Percentiles rank a stretch among this genome's conserved stretches.
Conservation (phyloP, 2,888 invertebrate genomes). For the Charanyca ferruginea region DNA sequence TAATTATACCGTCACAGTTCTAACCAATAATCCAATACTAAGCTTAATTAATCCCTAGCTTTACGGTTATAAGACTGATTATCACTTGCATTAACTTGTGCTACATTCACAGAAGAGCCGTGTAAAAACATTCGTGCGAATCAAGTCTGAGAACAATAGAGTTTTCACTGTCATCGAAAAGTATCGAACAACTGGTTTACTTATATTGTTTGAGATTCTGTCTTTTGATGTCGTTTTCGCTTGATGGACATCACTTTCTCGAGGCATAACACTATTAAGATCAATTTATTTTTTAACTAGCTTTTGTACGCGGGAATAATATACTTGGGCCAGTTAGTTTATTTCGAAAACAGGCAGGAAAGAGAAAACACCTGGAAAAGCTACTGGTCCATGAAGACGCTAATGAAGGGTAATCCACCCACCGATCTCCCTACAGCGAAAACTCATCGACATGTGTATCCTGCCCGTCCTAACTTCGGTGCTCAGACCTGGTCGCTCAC, state of each 20-base stretch:
- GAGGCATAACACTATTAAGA: too few relatives aligned
- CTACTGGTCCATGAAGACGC: too few relatives aligned
- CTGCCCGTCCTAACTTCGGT: too few relatives aligned
- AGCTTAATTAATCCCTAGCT: constrained; percentile 4
- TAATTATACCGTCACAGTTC: constrained; percentile 28
- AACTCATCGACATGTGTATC: too few relatives aligned
- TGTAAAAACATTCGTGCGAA: constrained; percentile 58
- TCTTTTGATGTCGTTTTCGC: constrained; percentile 29
- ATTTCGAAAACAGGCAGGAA: too few relatives aligned
- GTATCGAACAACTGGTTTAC: constrained; percentile 56
- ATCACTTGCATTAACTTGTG: constrained; percentile 14
- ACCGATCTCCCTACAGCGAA: too few relatives aligned
- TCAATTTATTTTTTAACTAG: too few relatives aligned
- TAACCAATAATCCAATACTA: background rate
- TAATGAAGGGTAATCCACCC: too few relatives aligned
- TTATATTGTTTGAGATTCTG: constrained; percentile 47
- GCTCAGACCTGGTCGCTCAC: too few relatives aligned
- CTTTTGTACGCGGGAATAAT: too few relatives aligned
- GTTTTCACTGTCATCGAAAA: constrained; percentile 70
- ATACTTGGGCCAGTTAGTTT: too few relatives aligned
- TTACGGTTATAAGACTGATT: background rate
- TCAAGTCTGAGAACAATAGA: constrained; percentile 68
- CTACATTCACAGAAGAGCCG: constrained; percentile 26
- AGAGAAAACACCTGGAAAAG: too few relatives aligned
- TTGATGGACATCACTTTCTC: constrained; percentile 51